Evolutionary conservation across 2,113 vertebrate genomes (phyloP), one percentile per base, ranked within the genome.

Genomic region (Sinocyclocheilus rhinocerous): DNA sequence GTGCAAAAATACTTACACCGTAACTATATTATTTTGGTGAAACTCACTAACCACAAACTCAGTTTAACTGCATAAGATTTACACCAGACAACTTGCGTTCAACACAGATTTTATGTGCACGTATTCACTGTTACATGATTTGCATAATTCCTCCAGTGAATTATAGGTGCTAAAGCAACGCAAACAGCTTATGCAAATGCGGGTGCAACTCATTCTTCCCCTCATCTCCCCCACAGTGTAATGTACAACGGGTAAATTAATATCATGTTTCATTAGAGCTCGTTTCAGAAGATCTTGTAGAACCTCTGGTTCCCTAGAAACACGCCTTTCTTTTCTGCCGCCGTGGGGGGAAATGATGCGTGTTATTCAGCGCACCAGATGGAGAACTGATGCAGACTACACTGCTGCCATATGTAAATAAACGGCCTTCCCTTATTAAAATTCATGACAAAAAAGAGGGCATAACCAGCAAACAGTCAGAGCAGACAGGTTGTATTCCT

Each of bases 291-390:
- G 80, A 91, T 88, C 83, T 89, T 88, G 84, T 77, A 87, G 65
- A 90, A 76, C 81, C 89, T 85, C 86, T 90, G 48, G 72, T 86
- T 89, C 72, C 6, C 88, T 65, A 57, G 84, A 87, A 92, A 90
- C 36, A 63, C 18, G 36, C 36, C 69, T 57, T 65, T 83, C n/a
- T 33, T 82, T 90, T 91, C 85, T 73, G 13, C 15, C 87, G 88
- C 89, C 45, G 65, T 4, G 55, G 15, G 18, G 63, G 81, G 89
- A 93, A 92, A 91, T 92, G 90, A 93, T 91, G 92, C 92, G 86
- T 93, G 91, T 92, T 89, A 93, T 93, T 92, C 52, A 91, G 85
- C 12, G 90, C 84, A 90, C 90, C 93, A 95, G 93, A 93, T 94
- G 94, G 93, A 91, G 89, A 80, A 91, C 83, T 48, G 81, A 85